Base-by-base conservation (phyloP, 92 coral and sea anemone species). In the Phenganax subtilis region DNA sequence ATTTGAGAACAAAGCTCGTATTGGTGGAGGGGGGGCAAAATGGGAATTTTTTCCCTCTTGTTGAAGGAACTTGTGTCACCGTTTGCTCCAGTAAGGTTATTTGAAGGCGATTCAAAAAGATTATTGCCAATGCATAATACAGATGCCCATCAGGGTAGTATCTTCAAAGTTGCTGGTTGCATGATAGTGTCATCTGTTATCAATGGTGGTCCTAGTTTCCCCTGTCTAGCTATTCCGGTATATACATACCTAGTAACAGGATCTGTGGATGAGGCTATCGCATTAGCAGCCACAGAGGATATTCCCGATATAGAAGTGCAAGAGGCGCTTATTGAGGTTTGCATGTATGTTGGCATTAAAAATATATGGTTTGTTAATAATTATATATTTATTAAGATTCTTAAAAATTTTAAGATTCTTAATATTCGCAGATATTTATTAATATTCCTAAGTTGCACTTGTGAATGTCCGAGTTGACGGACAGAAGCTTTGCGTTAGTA, bases 111-210 rank as follows among this genome's bases (percentile, higher is more conserved):
- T 54, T 71, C 74, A 27, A 57, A 54, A n/a, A 37, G 76, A 27
- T 58, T 85, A n/a, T 58, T 72, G n/a, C 88, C 90, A 81, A 76
- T 88, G 80, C 85, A 88, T 75, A 88, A 88, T 72, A 88, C 86
- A 51, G 90, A 84, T 81, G 87, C 90, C 30, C 72, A 84, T 6
- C 74, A 88, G 70, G 85, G 80, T 7, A 63, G 84, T 57, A 17
- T 88, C 61, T 88, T 84, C 85, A 88, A 84, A 65, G 86, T 85
- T 7, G 87, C 83, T 60, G 90, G 87, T 12, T 55, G 85, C 54
- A 87, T 87, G 87, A 81, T 87, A 27, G 73, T 85, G 17, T 31
- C 82, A 10, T 66, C 81, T 25, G 80, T 81, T 37, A 54, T 88
- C 10, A 88, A 88, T 81, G 90, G 88, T 31, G 74, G 80, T 10